Percentiles rank a stretch among this genome's conserved stretches.
Evolutionary conservation across 2,113 vertebrate species (phyloP).

Genomic region (zebrafish (Danio rerio)): DNA sequence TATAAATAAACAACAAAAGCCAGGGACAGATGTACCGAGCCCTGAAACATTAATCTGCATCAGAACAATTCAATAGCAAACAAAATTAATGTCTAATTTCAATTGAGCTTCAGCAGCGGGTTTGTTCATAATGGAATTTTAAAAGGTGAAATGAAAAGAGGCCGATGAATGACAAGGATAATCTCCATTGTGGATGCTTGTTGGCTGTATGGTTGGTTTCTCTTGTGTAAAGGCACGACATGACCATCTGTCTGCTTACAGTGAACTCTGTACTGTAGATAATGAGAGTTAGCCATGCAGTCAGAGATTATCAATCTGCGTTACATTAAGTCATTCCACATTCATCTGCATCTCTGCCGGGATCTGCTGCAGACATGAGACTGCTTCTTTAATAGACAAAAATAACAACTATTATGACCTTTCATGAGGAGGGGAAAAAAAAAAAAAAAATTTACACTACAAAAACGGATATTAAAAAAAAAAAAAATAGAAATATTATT

Average conservation of each 20-base stretch:
- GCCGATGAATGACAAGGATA: conserved; percentile 16
- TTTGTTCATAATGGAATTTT: conserved; percentile 6
- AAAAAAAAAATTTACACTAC: too few species aligned
- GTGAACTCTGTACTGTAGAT: conserved; percentile 41
- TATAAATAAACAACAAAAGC: not conserved
- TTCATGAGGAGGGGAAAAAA: too few species aligned
- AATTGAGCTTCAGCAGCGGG: not conserved
- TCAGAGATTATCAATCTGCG: conserved; percentile 51
- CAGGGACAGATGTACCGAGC: not conserved
- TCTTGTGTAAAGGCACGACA: conserved; percentile 39
- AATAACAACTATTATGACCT: not conserved
- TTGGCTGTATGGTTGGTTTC: conserved; percentile 37
- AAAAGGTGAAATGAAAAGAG: conserved; percentile 16
- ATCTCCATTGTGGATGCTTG: conserved; percentile 23
- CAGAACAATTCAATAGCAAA: conserved; percentile 2
- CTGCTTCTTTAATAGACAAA: not conserved
- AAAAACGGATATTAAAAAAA: too few species aligned
- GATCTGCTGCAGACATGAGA: not conserved
- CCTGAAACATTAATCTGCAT: not conserved
- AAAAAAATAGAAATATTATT: not conserved
- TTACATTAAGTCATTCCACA: conserved; percentile 24
- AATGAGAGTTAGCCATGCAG: conserved; percentile 45
- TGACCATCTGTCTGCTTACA: conserved; percentile 47
- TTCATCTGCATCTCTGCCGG: conserved; percentile 26
- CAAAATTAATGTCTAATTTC: conserved; percentile 3